phyloP scores from a whole-genome alignment of 2,113 vertebrate species.

The Kryptolebias marmoratus region DNA sequence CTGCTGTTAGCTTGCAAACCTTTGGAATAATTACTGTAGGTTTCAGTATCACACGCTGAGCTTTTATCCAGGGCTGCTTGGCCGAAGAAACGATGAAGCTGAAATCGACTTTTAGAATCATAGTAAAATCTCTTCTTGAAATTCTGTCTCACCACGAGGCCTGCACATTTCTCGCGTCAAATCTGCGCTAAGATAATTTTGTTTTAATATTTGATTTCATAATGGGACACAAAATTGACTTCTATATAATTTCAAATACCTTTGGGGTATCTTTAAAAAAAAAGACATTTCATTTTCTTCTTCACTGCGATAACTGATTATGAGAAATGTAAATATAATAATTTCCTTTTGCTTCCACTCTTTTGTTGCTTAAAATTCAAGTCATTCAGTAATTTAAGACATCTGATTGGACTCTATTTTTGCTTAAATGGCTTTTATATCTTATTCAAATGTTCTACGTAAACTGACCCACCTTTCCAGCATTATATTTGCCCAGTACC shows the following conservation, averaged over 20 bases:
- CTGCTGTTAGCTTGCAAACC: slow-evolving; percentile 53
- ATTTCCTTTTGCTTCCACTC: no score
- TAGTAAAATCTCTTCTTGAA: slow-evolving; percentile 6
- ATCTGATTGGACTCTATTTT: no score
- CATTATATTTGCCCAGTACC: no score
- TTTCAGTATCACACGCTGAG: slow-evolving; percentile 42
- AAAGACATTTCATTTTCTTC: not conserved
- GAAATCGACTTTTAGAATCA: slow-evolving; percentile 1
- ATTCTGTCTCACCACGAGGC: not conserved
- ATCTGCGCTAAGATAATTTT: not conserved
- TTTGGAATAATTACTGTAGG: slow-evolving; percentile 48
- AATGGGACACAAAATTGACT: not conserved
- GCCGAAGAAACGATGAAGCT: slow-evolving; percentile 29
- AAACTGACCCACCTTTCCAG: no score
- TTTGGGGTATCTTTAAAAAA: not conserved
- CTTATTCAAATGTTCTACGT: no score
- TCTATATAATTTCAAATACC: not conserved
- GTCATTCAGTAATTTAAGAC: no score
- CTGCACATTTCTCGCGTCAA: not conserved
- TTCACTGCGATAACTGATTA: not conserved
- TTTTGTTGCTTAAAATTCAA: no score
- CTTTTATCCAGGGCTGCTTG: slow-evolving; percentile 15
- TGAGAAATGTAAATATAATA: no score
- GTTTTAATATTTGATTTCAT: not conserved
- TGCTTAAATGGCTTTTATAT: no score